Conservation (phyloP, 1,140 invertebrate genomes). For the Hydropsyche tenuis region DNA sequence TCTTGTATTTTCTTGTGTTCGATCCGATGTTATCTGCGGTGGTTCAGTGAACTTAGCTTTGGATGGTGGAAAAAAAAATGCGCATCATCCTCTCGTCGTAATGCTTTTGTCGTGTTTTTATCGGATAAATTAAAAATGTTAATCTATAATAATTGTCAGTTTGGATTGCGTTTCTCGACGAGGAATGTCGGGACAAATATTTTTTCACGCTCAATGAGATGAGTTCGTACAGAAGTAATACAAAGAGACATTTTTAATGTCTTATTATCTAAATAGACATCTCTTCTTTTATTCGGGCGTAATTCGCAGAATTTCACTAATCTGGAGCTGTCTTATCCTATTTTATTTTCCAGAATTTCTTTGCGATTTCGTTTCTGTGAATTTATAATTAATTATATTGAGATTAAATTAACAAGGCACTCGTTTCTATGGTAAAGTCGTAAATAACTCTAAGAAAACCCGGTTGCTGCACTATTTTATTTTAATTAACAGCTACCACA, state of each 20-base stretch:
- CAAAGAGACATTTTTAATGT: neutral
- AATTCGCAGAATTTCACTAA: neutral
- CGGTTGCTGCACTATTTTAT: conserved; percentile 10
- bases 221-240: neutral
- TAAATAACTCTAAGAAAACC: conserved; percentile 17
- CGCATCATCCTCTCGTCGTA: too few species aligned
- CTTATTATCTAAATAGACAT: conserved; percentile 10
- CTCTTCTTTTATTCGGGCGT: neutral
- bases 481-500: conserved; percentile 18
- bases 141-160: neutral
- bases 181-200: neutral
- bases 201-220: neutral
- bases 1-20: neutral
- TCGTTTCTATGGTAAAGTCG: neutral
- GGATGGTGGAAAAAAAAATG: too few species aligned
- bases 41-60: neutral
- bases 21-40: neutral
- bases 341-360: too few species aligned
- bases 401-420: neutral
- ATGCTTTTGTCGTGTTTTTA: too few species aligned
- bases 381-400: neutral
- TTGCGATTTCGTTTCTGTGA: too few species aligned
- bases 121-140: too few species aligned
- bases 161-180: neutral
- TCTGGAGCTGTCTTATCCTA: neutral